Evolutionary conservation across 2,113 vertebrate genomes (phyloP), one percentile per base, ranked within the genome.

Genomic region (Uropsilus gracilis): DNA sequence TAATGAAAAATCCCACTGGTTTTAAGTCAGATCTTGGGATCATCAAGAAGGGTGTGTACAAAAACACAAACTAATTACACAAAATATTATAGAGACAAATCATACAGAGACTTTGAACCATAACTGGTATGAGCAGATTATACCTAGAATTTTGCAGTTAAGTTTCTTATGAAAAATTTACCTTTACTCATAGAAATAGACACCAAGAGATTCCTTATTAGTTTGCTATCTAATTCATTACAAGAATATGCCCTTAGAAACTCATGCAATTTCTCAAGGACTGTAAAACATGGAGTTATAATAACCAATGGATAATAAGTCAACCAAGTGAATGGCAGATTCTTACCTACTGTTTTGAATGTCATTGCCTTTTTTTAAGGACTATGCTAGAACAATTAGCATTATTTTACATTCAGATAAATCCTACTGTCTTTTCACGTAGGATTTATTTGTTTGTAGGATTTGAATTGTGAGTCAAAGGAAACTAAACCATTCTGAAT

Each of bases 91-190:
- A 20, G 48, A 53, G 22, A 85, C 4, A 80, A 64, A 76, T 48
- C 32, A 64, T 26, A 61, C 17, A 72, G 20, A 92, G 48, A 86
- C 37, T 57, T 50, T 46, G 6, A 17, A 77, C 30, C 14, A 71
- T 84, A 20, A 77, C 22, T 87, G 68, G 26, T 86, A 4, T 83
- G 63, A 50, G 32, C 57, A 64, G 39, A 81, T 57, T 55, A 80
- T 12, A 16, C 39, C 39, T 55, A 8, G 50, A 89, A 75, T 11
- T 66, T 81, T 94, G 85, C 37, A 59, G 37, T 44, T 9, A 55
- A 50, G 16, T 69, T 91, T 83, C 80, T 83, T 68, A 72, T 2
- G n/a, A 93, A 94, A 94, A 81, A 71, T 78, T 76, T 68, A 53
- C 4, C 37, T 92, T 86, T 66, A 75, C 20, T 73, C 17, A 32